Base-by-base conservation (phyloP, 2,797 vertebrate genomes). In the Liasis olivaceus region DNA sequence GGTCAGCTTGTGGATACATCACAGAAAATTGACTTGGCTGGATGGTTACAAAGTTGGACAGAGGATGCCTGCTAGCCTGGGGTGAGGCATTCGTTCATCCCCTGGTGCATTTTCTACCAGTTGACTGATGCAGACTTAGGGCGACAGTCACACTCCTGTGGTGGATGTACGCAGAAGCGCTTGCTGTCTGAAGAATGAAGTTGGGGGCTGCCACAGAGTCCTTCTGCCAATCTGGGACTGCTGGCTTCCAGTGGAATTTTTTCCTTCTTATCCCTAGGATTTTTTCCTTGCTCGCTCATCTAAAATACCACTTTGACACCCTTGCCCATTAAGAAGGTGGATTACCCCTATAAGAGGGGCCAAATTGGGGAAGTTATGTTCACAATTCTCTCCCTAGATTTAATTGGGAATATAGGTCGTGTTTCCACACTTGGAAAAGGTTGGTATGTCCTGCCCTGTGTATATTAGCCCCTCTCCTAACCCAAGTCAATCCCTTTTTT, bases 381-480 rank as follows among this genome's bases (percentile, higher is more conserved):
- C 99, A 99, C 98, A 99, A 98, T 99, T 99, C 98, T 99, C 99
- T 99, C 98, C 99, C 98, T 99, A 99, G 98, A 99, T 99, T 99
- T 99, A 99, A 99, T 99, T 99, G 99, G 99, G 99, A 99, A 99
- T 98, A 98, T 99, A 99, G 99, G 98, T 99, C 98, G 98, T 99
- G 99, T 99, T 99, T 99, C 99, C 98, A 98, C 99, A 99, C 98
- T 99, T 99, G 98, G 98, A 99, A 99, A 99, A 99, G 99, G 99
- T 99, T 99, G 99, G 99, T 99, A 99, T 99, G 98, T 98, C 98
- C 99, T 99, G 99, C 99, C 99, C 98, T 99, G 99, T 99, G 98
- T 99, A 98, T 99, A 98, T 98, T 99, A 99, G 99, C 98, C 98
- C 98, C 98, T 99, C 98, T 99, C 98, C 98, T 99, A 99, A 99